Conservation (phyloP, 1,140 invertebrate genomes). For the Drosophila ohnishii region DNA sequence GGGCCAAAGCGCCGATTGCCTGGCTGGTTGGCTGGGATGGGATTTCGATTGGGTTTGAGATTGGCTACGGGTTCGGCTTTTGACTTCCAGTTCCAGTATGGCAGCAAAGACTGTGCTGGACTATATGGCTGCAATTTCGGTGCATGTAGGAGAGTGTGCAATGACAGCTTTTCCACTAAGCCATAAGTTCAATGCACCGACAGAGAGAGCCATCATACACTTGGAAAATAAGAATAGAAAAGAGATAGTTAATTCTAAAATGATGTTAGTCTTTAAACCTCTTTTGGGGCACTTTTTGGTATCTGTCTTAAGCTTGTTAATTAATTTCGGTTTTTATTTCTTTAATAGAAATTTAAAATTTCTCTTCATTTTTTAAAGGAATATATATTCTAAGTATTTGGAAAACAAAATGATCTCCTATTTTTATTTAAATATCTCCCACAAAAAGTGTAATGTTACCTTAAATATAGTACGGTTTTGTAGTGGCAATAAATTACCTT, state of each 20-base stretch:
- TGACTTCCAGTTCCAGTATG: constrained; percentile 21
- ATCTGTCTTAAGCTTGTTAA: too few relatives aligned
- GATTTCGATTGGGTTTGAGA: constrained; percentile 24
- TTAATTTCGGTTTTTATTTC: too few relatives aligned
- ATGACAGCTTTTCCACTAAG: constrained; percentile 22
- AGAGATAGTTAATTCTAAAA: background rate
- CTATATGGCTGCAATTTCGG: constrained; percentile 34
- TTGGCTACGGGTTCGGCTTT: constrained; percentile 13
- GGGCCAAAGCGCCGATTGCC: constrained; percentile 48
- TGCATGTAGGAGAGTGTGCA: constrained; percentile 27
- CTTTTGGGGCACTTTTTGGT: background rate
- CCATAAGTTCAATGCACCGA: constrained; percentile 62
- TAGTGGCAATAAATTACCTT: background rate
- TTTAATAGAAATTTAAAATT: too few relatives aligned
- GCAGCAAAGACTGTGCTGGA: constrained; percentile 21
- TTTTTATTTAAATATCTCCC: background rate
- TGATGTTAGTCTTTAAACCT: too few relatives aligned
- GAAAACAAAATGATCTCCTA: too few relatives aligned
- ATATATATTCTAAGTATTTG: too few relatives aligned
- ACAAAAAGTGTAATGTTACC: background rate
- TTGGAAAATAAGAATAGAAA: background rate
- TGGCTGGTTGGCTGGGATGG: constrained; percentile 21
- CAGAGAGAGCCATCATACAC: background rate
- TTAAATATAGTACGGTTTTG: background rate
- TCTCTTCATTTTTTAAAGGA: too few relatives aligned